A percentile compares a stretch with the other conserved stretches of the same genome.
These are phyloP conservation scores for Periophthalmus magnuspinnatus DNA, from an alignment of 2,797 vertebrate species.

Conservation along the genomic window DNA sequence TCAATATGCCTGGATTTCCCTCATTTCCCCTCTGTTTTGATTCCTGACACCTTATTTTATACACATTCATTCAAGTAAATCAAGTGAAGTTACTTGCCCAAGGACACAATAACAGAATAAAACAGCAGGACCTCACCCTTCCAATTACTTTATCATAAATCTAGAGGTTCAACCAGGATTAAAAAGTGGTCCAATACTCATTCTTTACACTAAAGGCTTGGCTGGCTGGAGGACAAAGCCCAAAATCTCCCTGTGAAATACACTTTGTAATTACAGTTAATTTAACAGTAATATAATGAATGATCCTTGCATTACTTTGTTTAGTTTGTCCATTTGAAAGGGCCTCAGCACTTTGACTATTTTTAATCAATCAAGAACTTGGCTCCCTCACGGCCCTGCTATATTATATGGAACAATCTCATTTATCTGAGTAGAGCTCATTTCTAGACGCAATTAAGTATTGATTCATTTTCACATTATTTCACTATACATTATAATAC, in stretches of 20 bases:
- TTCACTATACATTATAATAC: conserved; percentile 7
- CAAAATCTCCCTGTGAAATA: background rate
- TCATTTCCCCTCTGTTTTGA: background rate
- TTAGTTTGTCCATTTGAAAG: conserved; percentile 20
- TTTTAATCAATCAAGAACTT: conserved; percentile 37
- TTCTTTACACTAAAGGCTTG: background rate
- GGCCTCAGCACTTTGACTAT: conserved; percentile 21
- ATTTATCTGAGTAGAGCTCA: conserved; percentile 6
- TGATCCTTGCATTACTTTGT: conserved; percentile 13
- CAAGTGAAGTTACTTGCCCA: background rate
- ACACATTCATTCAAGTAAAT: background rate
- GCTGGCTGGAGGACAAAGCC: background rate
- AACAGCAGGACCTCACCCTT: background rate
- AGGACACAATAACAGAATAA: background rate
- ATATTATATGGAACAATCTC: conserved; percentile 11
- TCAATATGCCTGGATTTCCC: too few species aligned
- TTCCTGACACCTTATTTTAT: background rate
- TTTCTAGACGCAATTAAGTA: conserved; percentile 15
- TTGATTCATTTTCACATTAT: conserved; percentile 13
- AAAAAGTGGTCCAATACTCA: background rate
- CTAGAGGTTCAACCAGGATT: background rate
- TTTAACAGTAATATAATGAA: background rate
- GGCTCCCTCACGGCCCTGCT: conserved; percentile 21
- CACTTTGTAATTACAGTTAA: conserved; percentile 9
- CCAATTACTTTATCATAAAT: background rate